Base-by-base conservation (phyloP, 2,797 vertebrate species). In the Myotis daubentonii region DNA sequence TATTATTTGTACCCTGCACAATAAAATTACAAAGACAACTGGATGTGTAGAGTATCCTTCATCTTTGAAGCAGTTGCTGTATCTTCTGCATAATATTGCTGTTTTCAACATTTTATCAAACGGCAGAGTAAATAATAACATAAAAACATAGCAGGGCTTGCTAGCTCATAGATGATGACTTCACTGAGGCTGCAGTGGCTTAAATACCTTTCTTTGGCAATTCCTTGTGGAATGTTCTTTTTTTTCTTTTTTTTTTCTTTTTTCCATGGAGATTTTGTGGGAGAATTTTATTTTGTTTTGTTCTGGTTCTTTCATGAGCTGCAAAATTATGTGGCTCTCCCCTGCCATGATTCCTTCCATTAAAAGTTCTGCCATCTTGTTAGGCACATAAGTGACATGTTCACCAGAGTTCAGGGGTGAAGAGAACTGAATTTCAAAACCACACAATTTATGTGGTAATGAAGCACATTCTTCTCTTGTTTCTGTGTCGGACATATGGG, bases 391-490 rank as follows among this genome's bases (percentile, higher is more conserved):
- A 93, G 95, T 96, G 93, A 94, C 71, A 82, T 33, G 57, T 96
- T 97, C 97, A 15, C 75, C 94, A 66, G 89, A 89, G 95, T 97
- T 94, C 1, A 2, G n/a, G 81, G 13, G 87, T 89, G 49, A 95
- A 97, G 96, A 96, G 78, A 96, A 93, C 87, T 65, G 3, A 87
- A 96, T 97, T 97, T 97, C 78, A 94, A 98, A 98, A 92, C 97
- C 91, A 66, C 83, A 71, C 87, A 95, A 96, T 87, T 76, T 95
- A 80, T 57, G 87, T 84, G 79, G 95, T 33, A 95, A 97, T 97
- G 93, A 98, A 15, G 15, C 28, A 86, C 96, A 96, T 97, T 97
- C 97, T 95, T 93, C 13, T 2, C 83, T 96, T 95, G 92, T 93
- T 97, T 96, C 96, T 92, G 38, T 86, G 91, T 96, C 96, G 95